Evolutionary conservation across 2,888 invertebrate genomes (phyloP), one percentile per base, ranked within the genome.

Genomic region (Lordiphosa fenestrarum): DNA sequence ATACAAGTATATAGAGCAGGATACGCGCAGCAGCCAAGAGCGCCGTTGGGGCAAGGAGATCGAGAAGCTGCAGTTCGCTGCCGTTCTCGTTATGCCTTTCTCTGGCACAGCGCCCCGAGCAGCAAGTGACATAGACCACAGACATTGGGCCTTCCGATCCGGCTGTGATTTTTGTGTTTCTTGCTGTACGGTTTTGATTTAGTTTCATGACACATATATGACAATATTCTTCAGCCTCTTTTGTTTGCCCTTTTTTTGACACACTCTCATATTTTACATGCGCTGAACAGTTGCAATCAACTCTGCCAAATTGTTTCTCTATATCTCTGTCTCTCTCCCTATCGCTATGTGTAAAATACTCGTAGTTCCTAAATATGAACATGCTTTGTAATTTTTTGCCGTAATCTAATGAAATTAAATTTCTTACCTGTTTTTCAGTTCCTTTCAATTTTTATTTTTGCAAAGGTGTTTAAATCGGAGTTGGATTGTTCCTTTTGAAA

Each of bases 301-400:
- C 9, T 23, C 9, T 30, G 30, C 30, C 30, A 9, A 30, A 30
- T 9, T 30, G 9, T 12, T 33, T 3, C 30, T 55, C 25, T 36
- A 10, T 15, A 36, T 44, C 35, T 38, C 35, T 49, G 15, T 50
- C 50, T 69, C 25, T 15, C 15, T 53, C 30, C 63, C 30, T 47
- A 44, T 58, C 23, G 36, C 52, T 53, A 30, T 46, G 51, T 60
- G 53, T 61, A 48, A 48, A 42, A 48, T 53, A 61, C 44, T 53
- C 53, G 60, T 61, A 61, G 53, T 53, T 23, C 36, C 35, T 40
- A 40, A 59, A 53, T 46, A 59, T 52, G 52, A 37, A 37, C 36
- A 52, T 60, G 53, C 46, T 47, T 44, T 59, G 60, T 60, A 60
- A 53, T 53, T 53, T 53, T 46, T 52, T 60, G 60, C 53, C 60